A percentile compares a stretch with the other conserved stretches of the same genome.
Evolutionary conservation across 2,113 vertebrate genomes (phyloP).

Genomic region (Larimichthys polyactis): DNA sequence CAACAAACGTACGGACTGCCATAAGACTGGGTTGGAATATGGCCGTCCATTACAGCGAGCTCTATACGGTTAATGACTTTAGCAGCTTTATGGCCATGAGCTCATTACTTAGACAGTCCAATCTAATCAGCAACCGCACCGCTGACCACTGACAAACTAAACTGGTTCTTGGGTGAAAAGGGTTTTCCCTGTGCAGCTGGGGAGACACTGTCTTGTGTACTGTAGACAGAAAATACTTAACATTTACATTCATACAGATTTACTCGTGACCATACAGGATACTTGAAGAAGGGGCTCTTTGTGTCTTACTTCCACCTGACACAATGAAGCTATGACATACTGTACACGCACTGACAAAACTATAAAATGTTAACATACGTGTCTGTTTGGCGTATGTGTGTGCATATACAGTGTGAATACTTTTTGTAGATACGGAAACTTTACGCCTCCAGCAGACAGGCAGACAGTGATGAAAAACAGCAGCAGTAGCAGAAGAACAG

Average conservation of each 20-base stretch:
- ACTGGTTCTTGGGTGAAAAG: constrained; percentile 60
- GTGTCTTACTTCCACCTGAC: too few relatives aligned
- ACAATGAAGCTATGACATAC: too few relatives aligned
- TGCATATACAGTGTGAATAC: neutral
- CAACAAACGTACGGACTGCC: too few relatives aligned
- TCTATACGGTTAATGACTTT: constrained; percentile 80
- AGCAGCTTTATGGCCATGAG: constrained; percentile 76
- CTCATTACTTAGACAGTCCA: constrained; percentile 76
- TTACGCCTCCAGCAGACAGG: constrained; percentile 29
- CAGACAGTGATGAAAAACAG: constrained; percentile 64
- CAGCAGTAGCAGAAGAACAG: constrained; percentile 47
- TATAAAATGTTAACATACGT: neutral
- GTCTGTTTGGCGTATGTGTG: neutral
- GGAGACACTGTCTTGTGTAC: constrained; percentile 1
- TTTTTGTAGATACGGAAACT: constrained; percentile 15
- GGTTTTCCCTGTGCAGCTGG: constrained; percentile 38
- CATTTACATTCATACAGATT: neutral
- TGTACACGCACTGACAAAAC: neutral
- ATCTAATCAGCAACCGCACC: constrained; percentile 73
- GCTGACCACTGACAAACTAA: constrained; percentile 46
- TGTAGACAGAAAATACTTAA: neutral
- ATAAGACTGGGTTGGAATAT: constrained; percentile 9
- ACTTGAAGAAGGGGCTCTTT: neutral
- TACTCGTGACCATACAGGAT: neutral
- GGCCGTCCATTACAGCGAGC: constrained; percentile 66